phyloP scores from a whole-genome alignment of 2,797 vertebrate genomes.

The Coregonus suidteri region DNA sequence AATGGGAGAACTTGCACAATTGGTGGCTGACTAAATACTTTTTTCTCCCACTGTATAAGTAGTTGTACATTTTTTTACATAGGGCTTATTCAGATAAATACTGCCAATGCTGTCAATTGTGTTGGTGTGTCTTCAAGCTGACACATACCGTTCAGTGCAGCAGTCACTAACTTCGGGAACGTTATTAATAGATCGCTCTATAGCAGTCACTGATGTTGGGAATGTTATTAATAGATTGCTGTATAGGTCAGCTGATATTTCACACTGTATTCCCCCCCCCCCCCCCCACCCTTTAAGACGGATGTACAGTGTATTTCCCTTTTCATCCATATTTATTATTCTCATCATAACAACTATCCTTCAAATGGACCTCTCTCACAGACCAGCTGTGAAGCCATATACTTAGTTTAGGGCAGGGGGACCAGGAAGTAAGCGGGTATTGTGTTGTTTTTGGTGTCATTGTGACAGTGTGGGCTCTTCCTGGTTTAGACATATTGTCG shows the following conservation, averaged over 20 bases:
- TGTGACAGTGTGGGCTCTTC: constrained; percentile 55
- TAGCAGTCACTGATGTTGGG: too few species aligned
- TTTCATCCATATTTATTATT: not conserved
- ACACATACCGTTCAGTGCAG: too few species aligned
- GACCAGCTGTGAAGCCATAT: not conserved
- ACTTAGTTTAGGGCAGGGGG: not conserved
- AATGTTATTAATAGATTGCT: not conserved
- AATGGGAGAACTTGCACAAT: too few species aligned
- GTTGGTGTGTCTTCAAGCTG: too few species aligned
- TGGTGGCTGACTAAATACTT: too few species aligned
- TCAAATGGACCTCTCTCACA: constrained; percentile 23
- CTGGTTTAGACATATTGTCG: constrained; percentile 66
- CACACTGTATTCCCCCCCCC: not conserved
- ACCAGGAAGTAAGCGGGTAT: constrained; percentile 38
- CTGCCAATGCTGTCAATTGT: too few species aligned
- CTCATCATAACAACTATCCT: constrained; percentile 36
- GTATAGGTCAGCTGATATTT: not conserved
- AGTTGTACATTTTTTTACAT: too few species aligned
- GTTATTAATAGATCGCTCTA: too few species aligned
- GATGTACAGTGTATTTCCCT: constrained; percentile 47
- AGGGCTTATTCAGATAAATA: too few species aligned
- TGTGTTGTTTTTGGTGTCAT: constrained; percentile 58
- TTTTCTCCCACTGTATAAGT: too few species aligned
- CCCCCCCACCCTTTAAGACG: constrained; percentile 15
- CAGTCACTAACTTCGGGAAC: too few species aligned